Percentiles rank a stretch among this genome's conserved stretches.
Conservation (phyloP, 2,888 invertebrate species). For the Nemotelus pantherinus region DNA sequence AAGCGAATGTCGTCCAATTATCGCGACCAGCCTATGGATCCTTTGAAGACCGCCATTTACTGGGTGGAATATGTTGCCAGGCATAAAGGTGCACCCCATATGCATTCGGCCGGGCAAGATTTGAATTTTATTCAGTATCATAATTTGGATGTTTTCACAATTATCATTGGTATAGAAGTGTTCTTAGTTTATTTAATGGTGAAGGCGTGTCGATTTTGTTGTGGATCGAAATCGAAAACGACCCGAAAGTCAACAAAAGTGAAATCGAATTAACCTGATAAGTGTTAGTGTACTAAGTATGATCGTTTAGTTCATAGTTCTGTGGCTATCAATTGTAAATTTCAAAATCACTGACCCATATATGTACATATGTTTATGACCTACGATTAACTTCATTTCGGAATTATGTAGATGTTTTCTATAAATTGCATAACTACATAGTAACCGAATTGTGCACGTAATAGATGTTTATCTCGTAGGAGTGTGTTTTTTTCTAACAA, state of each 20-base stretch:
- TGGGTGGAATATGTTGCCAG: slow-evolving; percentile 61
- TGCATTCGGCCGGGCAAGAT: slow-evolving; percentile 59
- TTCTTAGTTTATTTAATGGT: neutral
- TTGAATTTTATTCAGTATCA: slow-evolving; percentile 56
- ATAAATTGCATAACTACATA: too few relatives aligned
- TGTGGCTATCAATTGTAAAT: too few relatives aligned
- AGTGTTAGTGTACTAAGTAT: neutral
- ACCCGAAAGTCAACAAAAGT: neutral
- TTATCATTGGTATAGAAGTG: slow-evolving; percentile 49
- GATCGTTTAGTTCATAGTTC: neutral
- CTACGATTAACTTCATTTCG: too few relatives aligned
- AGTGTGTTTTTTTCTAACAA: too few relatives aligned
- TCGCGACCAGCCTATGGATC: slow-evolving; percentile 59
- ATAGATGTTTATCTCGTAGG: too few relatives aligned
- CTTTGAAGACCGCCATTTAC: slow-evolving; percentile 59
- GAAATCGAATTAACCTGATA: neutral
- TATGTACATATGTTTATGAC: too few relatives aligned
- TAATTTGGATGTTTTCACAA: slow-evolving; percentile 56
- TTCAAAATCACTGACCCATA: too few relatives aligned
- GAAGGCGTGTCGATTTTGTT: neutral
- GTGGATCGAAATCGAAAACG: neutral
- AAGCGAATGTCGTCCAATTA: slow-evolving; percentile 55
- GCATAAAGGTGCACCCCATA: slow-evolving; percentile 59
- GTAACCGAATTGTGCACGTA: too few relatives aligned
- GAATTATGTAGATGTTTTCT: too few relatives aligned